Evolutionary conservation across 2,797 vertebrate genomes (phyloP), one percentile per base, ranked within the genome.

Genomic region (Myotis findleyi): DNA sequence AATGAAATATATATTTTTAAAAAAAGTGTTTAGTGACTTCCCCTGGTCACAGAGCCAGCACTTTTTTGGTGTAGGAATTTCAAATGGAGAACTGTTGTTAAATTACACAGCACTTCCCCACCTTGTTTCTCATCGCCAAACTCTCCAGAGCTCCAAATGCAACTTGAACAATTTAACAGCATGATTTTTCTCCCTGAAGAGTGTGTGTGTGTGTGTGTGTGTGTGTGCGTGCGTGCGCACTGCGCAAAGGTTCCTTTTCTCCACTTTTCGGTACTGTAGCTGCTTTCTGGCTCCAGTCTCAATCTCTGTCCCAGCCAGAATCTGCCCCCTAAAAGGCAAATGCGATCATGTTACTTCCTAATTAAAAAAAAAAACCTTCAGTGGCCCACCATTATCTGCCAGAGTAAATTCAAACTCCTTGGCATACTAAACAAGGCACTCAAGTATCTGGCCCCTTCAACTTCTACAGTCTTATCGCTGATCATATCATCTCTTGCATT

Each of bases 301-400:
- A 49, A 33, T 77, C 68, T 84, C 36, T 38, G 38, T 84, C 51
- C 30, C 91, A 86, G 86, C 89, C 66, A 93, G 84, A 90, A 87
- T 62, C n/a, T 41, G 59, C 53, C 30, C 59, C 85, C 80, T 66
- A 85, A 95, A 80, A 86, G 72, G 47, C 36, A 90, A 62, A 76
- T 81, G n/a, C 62, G 82, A 92, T 92, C 71, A 59, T 66, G 81
- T 93, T 79, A 88, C 77, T 79, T 91, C 55, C 59, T 92, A 91
- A 86, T n/a, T 93, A 66, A 79, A 91, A 93, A 85, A 68, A 68
- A 82, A 84, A 89, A 89, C 23, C 47, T 36, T 87, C 66, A 84
- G 2, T 85, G 53, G 53, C 71, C 93, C 72, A n/a, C 80, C 30
- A 36, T 20, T 69, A 68, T 87, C 53, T 68, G 38, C 20, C 30